Evolutionary conservation across 2,797 vertebrate species (phyloP), one percentile per base, ranked within the genome.

Genomic region (Siniperca scherzeri): DNA sequence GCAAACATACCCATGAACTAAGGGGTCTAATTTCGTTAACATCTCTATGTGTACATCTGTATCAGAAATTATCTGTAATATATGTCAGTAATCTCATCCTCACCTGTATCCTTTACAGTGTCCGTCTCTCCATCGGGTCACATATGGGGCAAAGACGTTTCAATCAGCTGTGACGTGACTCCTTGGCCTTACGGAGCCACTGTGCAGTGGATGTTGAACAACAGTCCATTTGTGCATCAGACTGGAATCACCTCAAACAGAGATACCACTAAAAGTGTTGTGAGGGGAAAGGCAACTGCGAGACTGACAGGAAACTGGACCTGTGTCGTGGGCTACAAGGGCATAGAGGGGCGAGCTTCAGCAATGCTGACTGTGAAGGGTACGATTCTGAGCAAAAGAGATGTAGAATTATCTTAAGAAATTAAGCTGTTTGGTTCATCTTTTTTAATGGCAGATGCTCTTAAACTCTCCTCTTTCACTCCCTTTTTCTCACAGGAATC

Each of bases 291-390:
- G 1, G 93, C 87, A 4, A 89, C 91, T 0, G 69, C 14, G 0
- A 74, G 3, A 16, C 12, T 94, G 30, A 36, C 30, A 0, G 95
- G 95, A 78, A 81, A 57, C 6, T 96, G 95, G 96, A 95, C 89
- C 36, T 96, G 96, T 30, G 44, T 81, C 0, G 40, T 95, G 50
- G 1, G 1, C 8, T 46, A 70, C 50, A 3, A 10, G 1, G 52
- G 50, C 33, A 62, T 44, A 21, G 27, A 38, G n/a, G 74, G 48
- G 2, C 80, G 25, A 21, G 90, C 87, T 30, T 92, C 90, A 0
- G 67, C 82, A 9, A 8, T 33, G n/a, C 74, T 96, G 65, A 78
- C 85, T 2, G 91, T 96, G 44, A 90, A 48, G 91, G 96, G 96
- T 96, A 77, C 89, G 87, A 17, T n/a, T 27, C 7, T 33, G 11